Base-by-base conservation (phyloP, 1,140 invertebrate species). In the Armadillidium nasatum region DNA sequence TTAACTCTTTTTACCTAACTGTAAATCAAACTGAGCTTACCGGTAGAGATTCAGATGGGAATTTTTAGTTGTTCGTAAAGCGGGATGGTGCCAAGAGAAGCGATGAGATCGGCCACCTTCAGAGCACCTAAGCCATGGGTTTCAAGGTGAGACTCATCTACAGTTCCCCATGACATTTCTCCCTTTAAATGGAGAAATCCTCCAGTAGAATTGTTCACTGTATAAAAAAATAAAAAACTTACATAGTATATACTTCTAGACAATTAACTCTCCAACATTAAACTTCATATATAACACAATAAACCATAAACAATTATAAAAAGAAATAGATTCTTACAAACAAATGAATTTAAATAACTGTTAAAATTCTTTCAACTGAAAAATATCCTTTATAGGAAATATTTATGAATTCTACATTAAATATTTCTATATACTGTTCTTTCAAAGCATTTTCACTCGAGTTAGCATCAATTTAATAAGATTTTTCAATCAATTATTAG, bases 41-140 rank as follows among this genome's bases (percentile, higher is more conserved):
- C n/a, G 77, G 77, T 11, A 78, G 66, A 13, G 74, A 44, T 44
- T 75, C 77, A 45, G 74, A 73, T 66, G 77, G 77, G 74, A 44
- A 78, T 75, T 44, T 78, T 78, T 11, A 78, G 73, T 33, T 78
- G 73, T 23, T 50, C 74, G 11, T 75, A 71, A 11, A 78, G 74
- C 21, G 77, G 74, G 10, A 78, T 45, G 21, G 77, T 78, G 23
- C 72, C 75, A 15, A 78, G 71, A 22, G 77, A 67, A 68, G 77
- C 70, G 22, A 78, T 73, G n/a, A 78, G 50, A 21, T 78, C 77
- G n/a, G 77, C 73, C 19, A 78, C 73, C 9, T 72, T 54, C 13
- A 78, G 66, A 6, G 74, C 73, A 43, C 77, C 77, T n/a, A 78
- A 33, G 22, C 77, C 77, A 75, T 78, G 77, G 11, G 68, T 72